Conservation (phyloP, 2,797 vertebrate species). For the Semaprochilodus insignis region DNA sequence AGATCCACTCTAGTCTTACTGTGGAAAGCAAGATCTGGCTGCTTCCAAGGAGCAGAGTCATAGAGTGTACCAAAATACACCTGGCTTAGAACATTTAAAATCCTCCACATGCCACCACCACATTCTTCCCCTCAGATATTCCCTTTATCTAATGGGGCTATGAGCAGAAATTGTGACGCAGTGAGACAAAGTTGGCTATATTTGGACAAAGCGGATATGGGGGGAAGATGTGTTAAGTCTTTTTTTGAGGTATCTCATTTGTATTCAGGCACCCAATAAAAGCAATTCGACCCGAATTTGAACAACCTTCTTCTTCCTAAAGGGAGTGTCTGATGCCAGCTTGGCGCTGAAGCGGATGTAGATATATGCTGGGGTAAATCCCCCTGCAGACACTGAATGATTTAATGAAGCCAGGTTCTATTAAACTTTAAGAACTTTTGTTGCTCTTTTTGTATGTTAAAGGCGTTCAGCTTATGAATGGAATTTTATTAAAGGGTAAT, state of each 20-base stretch:
- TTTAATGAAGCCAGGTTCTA: not conserved
- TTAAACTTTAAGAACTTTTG: not conserved
- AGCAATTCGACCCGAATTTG: constrained; percentile 31
- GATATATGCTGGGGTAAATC: not conserved
- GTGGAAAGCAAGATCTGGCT: constrained; percentile 25
- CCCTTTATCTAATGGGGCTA: constrained; percentile 29
- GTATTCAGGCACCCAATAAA: constrained; percentile 36
- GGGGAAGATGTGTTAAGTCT: constrained; percentile 30
- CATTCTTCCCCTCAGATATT: constrained; percentile 34
- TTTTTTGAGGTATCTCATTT: constrained; percentile 37
- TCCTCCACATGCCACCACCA: constrained; percentile 38
- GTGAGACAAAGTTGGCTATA: constrained; percentile 37
- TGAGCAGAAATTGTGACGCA: constrained; percentile 21
- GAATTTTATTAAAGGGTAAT: too few relatives aligned
- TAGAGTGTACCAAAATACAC: constrained; percentile 47
- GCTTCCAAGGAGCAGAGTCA: constrained; percentile 39
- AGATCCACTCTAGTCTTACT: constrained; percentile 11
- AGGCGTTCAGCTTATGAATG: too few relatives aligned
- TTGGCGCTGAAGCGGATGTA: not conserved
- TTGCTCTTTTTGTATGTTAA: too few relatives aligned
- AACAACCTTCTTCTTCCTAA: constrained; percentile 17
- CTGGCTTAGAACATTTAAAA: constrained; percentile 28
- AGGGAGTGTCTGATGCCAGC: constrained; percentile 3
- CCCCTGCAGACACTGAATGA: not conserved
- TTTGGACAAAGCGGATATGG: constrained; percentile 37